A percentile compares a stretch with the other conserved stretches of the same genome.
These are phyloP conservation scores for Achroia grisella DNA, from an alignment of 1,140 invertebrate genomes.

Conservation along the genomic window DNA sequence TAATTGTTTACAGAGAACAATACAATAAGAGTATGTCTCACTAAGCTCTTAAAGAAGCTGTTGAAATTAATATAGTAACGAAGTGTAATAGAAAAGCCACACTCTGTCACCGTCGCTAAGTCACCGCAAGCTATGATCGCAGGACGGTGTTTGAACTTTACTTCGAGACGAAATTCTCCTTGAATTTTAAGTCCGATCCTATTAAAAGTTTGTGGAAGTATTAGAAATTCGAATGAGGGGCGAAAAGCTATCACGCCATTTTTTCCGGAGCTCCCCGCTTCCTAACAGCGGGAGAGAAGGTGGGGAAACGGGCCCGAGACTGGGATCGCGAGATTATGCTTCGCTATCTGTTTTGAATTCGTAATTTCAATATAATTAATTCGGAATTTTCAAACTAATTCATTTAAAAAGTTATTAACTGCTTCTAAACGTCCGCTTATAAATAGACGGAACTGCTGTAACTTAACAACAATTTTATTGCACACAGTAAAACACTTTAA, in stretches of 20 bases:
- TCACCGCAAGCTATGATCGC: slow-evolving; percentile 36
- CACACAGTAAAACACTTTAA: slow-evolving; percentile 8
- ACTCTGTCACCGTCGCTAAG: slow-evolving; percentile 24
- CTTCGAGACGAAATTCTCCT: slow-evolving; percentile 48
- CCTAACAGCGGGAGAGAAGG: slow-evolving; percentile 21
- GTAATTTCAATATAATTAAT: slow-evolving; percentile 46
- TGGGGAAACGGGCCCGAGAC: slow-evolving; percentile 20
- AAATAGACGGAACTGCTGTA: slow-evolving; percentile 9
- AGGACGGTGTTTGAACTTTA: slow-evolving; percentile 49
- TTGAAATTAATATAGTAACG: background rate
- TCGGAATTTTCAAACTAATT: slow-evolving; percentile 28
- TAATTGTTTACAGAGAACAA: no score
- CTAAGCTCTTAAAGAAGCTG: no score
- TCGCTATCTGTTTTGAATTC: slow-evolving; percentile 52
- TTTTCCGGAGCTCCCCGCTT: slow-evolving; percentile 33
- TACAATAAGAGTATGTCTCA: no score
- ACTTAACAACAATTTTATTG: slow-evolving; percentile 10
- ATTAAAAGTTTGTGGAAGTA: slow-evolving; percentile 71
- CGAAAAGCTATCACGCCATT: slow-evolving; percentile 65
- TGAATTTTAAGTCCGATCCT: slow-evolving; percentile 70
- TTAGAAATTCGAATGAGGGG: slow-evolving; percentile 70
- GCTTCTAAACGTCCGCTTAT: slow-evolving; percentile 14
- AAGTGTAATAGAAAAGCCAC: slow-evolving; percentile 24
- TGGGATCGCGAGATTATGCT: slow-evolving; percentile 39
- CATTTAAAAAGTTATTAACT: slow-evolving; percentile 27